Evolutionary conservation across 1,140 invertebrate genomes (phyloP).

Genomic region (Papilio aristodemus): DNA sequence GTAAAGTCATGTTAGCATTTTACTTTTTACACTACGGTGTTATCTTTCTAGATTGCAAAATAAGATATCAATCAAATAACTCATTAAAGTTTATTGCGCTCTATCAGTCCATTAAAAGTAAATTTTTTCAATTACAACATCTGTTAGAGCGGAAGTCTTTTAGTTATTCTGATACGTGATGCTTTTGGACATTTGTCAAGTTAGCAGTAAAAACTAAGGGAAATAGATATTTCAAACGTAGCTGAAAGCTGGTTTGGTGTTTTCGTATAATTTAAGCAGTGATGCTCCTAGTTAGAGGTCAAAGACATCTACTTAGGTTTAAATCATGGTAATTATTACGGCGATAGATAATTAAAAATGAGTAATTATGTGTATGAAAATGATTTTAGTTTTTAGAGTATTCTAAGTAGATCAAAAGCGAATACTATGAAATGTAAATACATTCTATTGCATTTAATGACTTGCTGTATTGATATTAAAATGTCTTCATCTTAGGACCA

Average conservation of each 20-base stretch:
- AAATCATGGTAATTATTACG: too few relatives aligned
- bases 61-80: conserved; percentile 18
- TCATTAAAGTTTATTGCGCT: conserved; percentile 4
- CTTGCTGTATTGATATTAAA: too few relatives aligned
- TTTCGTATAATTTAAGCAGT: too few relatives aligned
- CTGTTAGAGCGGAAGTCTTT: conserved; percentile 11
- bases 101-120: conserved; percentile 17
- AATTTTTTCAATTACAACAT: conserved; percentile 17
- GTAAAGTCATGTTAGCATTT: neutral
- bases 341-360: too few relatives aligned
- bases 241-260: neutral
- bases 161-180: neutral
- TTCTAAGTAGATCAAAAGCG: too few relatives aligned
- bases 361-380: too few relatives aligned
- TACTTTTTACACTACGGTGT: neutral
- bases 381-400: too few relatives aligned
- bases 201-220: conserved; percentile 3
- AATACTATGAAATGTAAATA: too few relatives aligned
- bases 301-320: too few relatives aligned
- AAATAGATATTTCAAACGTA: neutral
- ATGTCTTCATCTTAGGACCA: too few relatives aligned
- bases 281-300: too few relatives aligned
- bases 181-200: neutral
- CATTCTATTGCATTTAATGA: too few relatives aligned
- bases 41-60: conserved; percentile 2